These are phyloP conservation scores for Synaphobranchus kaupii DNA, from an alignment of 2,797 vertebrate species.

Conservation along the genomic window DNA sequence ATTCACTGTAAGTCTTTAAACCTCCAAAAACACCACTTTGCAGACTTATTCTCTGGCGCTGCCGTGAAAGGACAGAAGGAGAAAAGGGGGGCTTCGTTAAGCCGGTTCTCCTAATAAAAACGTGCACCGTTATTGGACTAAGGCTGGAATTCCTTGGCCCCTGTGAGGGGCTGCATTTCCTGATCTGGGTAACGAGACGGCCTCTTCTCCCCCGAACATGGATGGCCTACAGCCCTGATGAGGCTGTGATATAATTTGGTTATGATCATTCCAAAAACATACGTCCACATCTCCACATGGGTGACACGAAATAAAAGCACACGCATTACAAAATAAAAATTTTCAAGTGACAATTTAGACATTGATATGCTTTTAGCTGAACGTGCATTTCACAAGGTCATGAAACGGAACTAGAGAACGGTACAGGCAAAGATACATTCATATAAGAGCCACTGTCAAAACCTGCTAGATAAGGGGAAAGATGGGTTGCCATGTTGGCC, in stretches of 20 bases:
- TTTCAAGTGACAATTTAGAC: no score
- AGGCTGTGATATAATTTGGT: neutral
- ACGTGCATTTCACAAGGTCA: no score
- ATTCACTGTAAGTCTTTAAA: neutral
- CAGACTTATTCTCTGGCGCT: neutral
- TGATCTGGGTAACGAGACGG: neutral
- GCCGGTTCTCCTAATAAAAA: neutral
- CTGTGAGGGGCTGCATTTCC: neutral
- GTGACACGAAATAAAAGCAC: no score
- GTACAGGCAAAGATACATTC: no score
- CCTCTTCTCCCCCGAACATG: neutral
- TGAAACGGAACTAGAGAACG: no score
- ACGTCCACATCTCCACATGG: no score
- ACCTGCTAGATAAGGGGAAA: no score
- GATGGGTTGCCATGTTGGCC: no score
- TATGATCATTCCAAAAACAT: no score
- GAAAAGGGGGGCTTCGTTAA: neutral
- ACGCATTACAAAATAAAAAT: neutral
- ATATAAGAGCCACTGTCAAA: no score
- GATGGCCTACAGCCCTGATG: neutral
- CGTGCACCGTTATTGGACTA: neutral
- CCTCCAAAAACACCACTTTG: neutral
- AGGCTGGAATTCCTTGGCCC: slow-evolving; percentile 8
- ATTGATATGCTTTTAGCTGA: no score
- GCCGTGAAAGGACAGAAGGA: neutral